A percentile compares a stretch with the other conserved stretches of the same genome.
Conservation (phyloP, 2,113 vertebrate species). For the Clarias batrachus region DNA sequence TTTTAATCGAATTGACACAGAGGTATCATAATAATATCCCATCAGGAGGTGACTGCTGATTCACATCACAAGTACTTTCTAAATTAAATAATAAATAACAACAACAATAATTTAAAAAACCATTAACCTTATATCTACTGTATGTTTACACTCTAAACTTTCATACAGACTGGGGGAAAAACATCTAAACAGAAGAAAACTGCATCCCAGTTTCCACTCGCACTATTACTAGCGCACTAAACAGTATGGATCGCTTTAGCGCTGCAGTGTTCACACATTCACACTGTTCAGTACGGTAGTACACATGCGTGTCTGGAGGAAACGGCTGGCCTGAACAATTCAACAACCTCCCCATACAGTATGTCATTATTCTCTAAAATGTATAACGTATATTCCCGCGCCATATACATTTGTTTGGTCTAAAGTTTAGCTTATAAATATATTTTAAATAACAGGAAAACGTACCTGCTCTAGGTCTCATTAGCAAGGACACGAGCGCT, state of each 20-base stretch:
- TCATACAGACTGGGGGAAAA: background rate
- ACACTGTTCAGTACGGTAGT: background rate
- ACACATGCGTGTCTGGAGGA: background rate
- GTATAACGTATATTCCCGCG: no score
- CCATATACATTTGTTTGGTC: no score
- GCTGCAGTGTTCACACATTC: background rate
- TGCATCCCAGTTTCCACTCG: background rate
- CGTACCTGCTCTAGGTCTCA: constrained; percentile 62
- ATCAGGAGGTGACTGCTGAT: background rate
- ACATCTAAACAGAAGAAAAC: background rate
- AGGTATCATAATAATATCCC: no score
- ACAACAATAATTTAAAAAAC: background rate
- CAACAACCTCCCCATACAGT: background rate
- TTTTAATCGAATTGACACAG: no score
- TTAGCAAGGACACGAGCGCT: constrained; percentile 64
- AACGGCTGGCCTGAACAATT: background rate
- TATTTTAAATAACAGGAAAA: background rate
- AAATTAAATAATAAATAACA: background rate
- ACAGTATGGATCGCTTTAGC: background rate
- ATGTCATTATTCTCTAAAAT: no score
- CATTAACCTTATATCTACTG: background rate
- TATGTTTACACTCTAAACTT: background rate
- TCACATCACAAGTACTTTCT: background rate
- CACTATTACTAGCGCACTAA: background rate
- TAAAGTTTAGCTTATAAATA: background rate